phyloP scores from a whole-genome alignment of 2,797 vertebrate species.

The Gastrophryne carolinensis region DNA sequence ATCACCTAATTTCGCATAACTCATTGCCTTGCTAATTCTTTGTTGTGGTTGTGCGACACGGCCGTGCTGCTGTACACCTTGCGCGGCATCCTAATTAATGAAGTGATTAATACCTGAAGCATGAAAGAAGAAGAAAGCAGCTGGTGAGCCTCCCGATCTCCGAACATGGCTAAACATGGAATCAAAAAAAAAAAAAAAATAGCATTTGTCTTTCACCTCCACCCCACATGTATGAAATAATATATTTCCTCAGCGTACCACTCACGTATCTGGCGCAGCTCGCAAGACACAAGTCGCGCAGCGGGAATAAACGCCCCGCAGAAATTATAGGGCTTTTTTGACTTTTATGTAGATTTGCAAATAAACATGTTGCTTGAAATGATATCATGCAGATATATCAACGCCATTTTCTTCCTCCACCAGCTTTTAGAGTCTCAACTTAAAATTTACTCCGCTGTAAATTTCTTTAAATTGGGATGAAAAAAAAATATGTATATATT shows the following conservation, averaged over 20 bases:
- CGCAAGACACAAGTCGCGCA: neutral
- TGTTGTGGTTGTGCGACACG: neutral
- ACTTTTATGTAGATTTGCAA: constrained; percentile 27
- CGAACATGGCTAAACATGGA: neutral
- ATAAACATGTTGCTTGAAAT: constrained; percentile 26
- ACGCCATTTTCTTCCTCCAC: neutral
- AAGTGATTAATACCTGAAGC: neutral
- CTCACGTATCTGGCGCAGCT: neutral
- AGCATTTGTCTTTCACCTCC: neutral
- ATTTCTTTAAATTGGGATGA: neutral
- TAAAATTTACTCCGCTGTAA: constrained; percentile 27
- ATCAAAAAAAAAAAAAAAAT: neutral
- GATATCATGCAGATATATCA: constrained; percentile 20
- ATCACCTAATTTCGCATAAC: neutral
- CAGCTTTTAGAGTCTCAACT: constrained; percentile 12
- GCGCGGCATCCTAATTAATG: neutral
- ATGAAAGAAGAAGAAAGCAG: neutral
- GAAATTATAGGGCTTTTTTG: constrained; percentile 7
- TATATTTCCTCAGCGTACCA: neutral
- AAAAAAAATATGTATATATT: neutral
- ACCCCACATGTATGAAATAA: neutral
- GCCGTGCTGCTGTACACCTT: neutral
- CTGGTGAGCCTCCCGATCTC: neutral
- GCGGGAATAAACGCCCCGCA: neutral
- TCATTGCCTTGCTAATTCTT: neutral